Conservation (phyloP, 2,113 vertebrate species). For the Ammodramus savannarum region DNA sequence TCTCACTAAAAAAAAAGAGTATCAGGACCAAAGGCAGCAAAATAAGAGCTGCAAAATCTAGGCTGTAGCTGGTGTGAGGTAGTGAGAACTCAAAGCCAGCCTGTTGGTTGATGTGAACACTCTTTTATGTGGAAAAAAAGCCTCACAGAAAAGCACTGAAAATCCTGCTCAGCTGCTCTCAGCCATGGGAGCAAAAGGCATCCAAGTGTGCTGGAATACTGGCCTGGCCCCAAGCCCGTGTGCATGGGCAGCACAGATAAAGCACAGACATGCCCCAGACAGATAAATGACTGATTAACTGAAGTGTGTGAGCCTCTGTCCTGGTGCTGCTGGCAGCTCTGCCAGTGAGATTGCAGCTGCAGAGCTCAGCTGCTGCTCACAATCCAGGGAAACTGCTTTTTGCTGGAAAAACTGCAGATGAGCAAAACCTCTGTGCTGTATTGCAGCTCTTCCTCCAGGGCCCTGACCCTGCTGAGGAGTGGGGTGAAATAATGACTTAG, state of each 20-base stretch:
- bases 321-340: background rate
- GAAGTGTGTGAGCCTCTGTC: background rate
- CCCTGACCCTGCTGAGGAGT: background rate
- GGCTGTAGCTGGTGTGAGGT: background rate
- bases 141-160: background rate
- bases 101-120: background rate
- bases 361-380: background rate
- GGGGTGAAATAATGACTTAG: background rate
- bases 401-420: background rate
- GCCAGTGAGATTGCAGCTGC: rapidly evolving
- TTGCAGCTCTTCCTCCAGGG: background rate
- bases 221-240: background rate
- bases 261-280: background rate
- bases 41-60: background rate
- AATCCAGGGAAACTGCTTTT: background rate
- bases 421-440: rapidly evolving
- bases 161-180: background rate
- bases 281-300: background rate
- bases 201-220: background rate
- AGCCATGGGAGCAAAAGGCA: background rate
- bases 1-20: background rate
- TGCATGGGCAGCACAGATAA: background rate
- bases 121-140: background rate
- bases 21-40: background rate
- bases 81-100: background rate